A percentile compares a stretch with the other conserved stretches of the same genome.
Evolutionary conservation across 2,888 invertebrate genomes (phyloP).

Genomic region (Mythimna lalbum): DNA sequence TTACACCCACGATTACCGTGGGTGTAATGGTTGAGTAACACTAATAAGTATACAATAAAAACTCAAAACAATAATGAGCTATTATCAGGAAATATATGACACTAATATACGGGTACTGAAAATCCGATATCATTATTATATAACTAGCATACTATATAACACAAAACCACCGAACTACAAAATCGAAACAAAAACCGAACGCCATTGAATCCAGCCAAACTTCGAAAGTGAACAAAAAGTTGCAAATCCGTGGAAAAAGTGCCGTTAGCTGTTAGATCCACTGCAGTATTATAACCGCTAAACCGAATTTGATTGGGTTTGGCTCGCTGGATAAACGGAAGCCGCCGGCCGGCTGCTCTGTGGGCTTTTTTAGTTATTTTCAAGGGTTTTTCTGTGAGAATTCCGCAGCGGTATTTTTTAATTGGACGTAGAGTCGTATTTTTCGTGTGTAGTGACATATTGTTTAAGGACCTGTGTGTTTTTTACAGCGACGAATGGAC

Average conservation of each 20-base stretch:
- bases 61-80: too few relatives aligned
- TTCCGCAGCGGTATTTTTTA: constrained; percentile 43
- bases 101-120: background rate
- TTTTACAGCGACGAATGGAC: background rate
- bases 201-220: constrained; percentile 32
- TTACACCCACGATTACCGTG: too few relatives aligned
- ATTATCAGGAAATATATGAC: too few relatives aligned
- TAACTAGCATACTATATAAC: background rate
- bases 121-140: background rate
- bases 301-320: constrained; percentile 68
- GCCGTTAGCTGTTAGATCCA: constrained; percentile 48
- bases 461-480: background rate
- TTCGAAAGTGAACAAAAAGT: constrained; percentile 45
- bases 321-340: constrained; percentile 50
- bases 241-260: constrained; percentile 57
- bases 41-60: too few relatives aligned
- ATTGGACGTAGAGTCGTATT: constrained; percentile 44
- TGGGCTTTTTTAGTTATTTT: constrained; percentile 43
- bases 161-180: background rate
- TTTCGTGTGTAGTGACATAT: background rate
- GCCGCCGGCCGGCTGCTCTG: constrained; percentile 43
- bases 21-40: too few relatives aligned
- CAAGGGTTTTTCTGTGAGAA: constrained; percentile 49
- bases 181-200: constrained; percentile 37
- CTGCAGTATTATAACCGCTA: constrained; percentile 65